These are phyloP conservation scores for Salvelinus sp. DNA, from an alignment of 2,113 vertebrate genomes.

Conservation along the genomic window DNA sequence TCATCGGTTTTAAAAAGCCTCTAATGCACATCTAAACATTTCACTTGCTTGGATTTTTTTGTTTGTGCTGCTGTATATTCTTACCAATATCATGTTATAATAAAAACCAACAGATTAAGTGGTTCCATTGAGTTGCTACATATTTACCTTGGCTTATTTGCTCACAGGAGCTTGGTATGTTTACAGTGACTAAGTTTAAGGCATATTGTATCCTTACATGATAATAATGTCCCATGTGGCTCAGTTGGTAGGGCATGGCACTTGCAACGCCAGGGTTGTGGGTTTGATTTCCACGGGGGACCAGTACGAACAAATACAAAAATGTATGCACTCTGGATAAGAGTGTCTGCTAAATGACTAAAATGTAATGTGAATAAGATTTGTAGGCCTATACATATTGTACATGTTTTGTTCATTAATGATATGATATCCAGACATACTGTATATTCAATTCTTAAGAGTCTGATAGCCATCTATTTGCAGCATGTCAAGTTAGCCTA, in stretches of 20 bases:
- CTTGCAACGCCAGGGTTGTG: too few relatives aligned
- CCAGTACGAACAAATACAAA: too few relatives aligned
- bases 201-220: conserved; percentile 59
- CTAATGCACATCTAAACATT: background rate
- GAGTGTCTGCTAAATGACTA: too few relatives aligned
- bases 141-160: conserved; percentile 5
- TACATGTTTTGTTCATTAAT: conserved; percentile 28
- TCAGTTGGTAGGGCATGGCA: too few relatives aligned
- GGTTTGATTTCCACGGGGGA: too few relatives aligned
- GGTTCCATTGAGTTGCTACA: conserved; percentile 31
- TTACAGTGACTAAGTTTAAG: conserved; percentile 63
- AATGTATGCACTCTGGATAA: too few relatives aligned
- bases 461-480: conserved; percentile 25
- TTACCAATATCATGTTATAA: too few relatives aligned
- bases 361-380: conserved; percentile 25
- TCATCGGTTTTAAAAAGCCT: background rate
- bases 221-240: conserved; percentile 30
- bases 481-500: conserved; percentile 25
- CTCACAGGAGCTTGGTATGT: background rate
- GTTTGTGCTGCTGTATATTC: background rate
- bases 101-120: background rate
- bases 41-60: background rate
- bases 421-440: conserved; percentile 29
- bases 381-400: conserved; percentile 44
- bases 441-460: conserved; percentile 35